Conservation (phyloP, 2,113 vertebrate genomes). For the Electrona antarctica region DNA sequence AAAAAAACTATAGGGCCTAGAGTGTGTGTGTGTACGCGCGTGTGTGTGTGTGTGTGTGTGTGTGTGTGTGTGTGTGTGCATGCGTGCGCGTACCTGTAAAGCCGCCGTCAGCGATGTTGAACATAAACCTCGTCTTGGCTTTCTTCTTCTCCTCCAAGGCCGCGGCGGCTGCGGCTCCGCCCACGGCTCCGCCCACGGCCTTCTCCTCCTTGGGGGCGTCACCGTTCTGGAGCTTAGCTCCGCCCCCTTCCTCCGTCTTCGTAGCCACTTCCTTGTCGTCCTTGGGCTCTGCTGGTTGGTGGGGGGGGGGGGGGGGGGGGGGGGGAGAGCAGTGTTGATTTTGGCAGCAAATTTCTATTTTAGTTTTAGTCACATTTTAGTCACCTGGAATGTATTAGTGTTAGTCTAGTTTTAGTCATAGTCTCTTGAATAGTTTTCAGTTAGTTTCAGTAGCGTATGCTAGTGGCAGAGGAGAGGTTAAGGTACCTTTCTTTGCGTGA, state of each 20-base stretch:
- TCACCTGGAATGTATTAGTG: no score
- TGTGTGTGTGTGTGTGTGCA: background rate
- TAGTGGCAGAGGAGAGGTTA: no score
- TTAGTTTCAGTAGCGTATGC: no score
- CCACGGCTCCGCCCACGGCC: background rate
- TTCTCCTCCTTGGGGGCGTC: constrained; percentile 84
- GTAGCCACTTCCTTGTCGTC: constrained; percentile 79
- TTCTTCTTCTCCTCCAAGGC: constrained; percentile 85
- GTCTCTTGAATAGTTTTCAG: no score
- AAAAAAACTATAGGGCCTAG: no score
- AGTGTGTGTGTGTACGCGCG: background rate
- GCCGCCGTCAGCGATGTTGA: constrained; percentile 97
- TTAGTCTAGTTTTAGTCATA: no score
- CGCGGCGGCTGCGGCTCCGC: background rate
- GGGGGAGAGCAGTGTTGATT: no score
- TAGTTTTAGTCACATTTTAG: no score
- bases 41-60: background rate
- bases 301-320: background rate
- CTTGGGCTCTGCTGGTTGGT: constrained; percentile 66
- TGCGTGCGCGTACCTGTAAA: constrained; percentile 86
- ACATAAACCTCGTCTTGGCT: constrained; percentile 94
- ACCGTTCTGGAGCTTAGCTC: constrained; percentile 90
- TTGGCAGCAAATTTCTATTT: no score
- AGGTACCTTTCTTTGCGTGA: no score
- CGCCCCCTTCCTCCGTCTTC: constrained; percentile 79